Percentiles rank a stretch among this genome's conserved stretches.
Evolutionary conservation across 1,140 invertebrate genomes (phyloP).

Genomic region (Campodea augens): DNA sequence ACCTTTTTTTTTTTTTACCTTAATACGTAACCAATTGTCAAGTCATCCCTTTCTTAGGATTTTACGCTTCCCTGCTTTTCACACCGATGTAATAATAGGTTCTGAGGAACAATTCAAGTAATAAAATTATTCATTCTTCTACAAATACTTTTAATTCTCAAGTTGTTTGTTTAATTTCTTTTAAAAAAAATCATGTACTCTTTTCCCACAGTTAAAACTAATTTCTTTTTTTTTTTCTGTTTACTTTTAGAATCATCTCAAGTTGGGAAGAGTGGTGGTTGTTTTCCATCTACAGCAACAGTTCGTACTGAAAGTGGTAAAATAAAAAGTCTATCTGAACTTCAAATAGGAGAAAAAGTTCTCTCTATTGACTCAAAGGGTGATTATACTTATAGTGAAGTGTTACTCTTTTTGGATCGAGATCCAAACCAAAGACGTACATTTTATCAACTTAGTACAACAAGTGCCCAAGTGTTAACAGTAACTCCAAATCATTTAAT

Average conservation of each 20-base stretch:
- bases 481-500: conserved; percentile 75
- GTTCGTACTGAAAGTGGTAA: conserved; percentile 35
- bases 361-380: conserved; percentile 48
- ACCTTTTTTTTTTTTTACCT: too few species aligned
- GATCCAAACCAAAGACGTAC: conserved; percentile 39
- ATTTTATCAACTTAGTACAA: conserved; percentile 51
- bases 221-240: conserved; percentile 14
- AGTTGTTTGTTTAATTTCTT: too few species aligned
- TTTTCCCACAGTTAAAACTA: too few species aligned
- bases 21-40: too few species aligned
- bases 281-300: conserved; percentile 44
- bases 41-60: too few species aligned
- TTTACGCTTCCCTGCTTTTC: too few species aligned
- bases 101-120: too few species aligned
- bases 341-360: conserved; percentile 60
- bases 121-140: too few species aligned
- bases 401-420: conserved; percentile 76
- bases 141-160: too few species aligned
- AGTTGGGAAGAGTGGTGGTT: conserved; percentile 55
- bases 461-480: conserved; percentile 44
- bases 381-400: conserved; percentile 54
- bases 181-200: too few species aligned
- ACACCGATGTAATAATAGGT: too few species aligned
- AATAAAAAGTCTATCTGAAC: conserved; percentile 32
- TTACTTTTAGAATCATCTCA: conserved; percentile 62